These are phyloP conservation scores for Eurystomus glaucurus DNA, from an alignment of 2,797 vertebrate species.

Conservation along the genomic window DNA sequence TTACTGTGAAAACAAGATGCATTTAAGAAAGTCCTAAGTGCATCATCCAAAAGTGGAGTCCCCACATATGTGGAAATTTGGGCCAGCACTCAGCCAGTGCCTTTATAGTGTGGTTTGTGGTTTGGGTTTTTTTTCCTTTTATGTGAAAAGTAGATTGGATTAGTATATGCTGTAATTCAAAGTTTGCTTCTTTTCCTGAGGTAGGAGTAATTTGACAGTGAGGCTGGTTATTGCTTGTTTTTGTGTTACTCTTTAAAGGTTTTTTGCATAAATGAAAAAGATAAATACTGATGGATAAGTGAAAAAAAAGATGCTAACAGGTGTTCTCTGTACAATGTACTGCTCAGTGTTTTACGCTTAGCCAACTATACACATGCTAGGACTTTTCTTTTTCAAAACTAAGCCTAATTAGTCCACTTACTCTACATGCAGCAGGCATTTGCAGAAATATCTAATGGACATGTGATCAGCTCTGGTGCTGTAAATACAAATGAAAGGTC, in stretches of 20 bases:
- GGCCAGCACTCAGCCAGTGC: not conserved
- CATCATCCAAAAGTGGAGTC: not conserved
- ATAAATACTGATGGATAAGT: not conserved
- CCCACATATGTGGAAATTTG: accelerated
- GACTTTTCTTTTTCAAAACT: not conserved
- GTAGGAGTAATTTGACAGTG: not conserved
- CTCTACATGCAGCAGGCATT: conserved; percentile 16
- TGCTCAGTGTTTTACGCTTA: not conserved
- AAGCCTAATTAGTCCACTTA: conserved; percentile 9
- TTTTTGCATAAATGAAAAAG: not conserved
- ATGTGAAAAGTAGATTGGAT: not conserved
- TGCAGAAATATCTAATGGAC: conserved; percentile 20
- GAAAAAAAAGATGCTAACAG: not conserved
- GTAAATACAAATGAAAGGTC: conserved; percentile 33
- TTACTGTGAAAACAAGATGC: not conserved
- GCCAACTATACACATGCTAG: not conserved
- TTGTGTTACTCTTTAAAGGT: not conserved
- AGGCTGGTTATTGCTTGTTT: not conserved
- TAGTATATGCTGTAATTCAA: not conserved
- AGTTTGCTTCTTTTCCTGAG: not conserved
- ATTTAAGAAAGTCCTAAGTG: not conserved
- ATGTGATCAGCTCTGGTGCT: not conserved
- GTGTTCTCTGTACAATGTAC: not conserved
- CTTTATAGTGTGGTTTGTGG: not conserved
- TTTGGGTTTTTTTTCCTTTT: accelerated